Base-by-base conservation (phyloP, 2,797 vertebrate genomes). In the Lophius americanus region DNA sequence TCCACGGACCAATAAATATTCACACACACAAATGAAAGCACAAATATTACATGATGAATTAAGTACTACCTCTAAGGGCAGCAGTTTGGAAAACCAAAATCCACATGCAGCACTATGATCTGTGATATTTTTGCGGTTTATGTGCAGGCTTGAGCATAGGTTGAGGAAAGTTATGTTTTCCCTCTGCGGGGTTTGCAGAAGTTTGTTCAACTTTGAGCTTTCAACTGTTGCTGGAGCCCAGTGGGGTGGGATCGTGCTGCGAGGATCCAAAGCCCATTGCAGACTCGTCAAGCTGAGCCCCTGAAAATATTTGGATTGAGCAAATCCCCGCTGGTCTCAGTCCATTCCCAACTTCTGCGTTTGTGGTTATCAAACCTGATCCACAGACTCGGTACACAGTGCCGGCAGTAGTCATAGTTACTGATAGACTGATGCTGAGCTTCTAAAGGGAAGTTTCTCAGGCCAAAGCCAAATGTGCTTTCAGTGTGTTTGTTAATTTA, bases 221-320 rank as follows among this genome's bases (percentile, higher is more conserved):
- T 78, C 64, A 81, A 65, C 65, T 70, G 66, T 69, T 83, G 54
- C 68, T 81, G 60, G 32, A 51, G 65, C 61, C 61, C 81, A 42
- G 54, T 54, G 68, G 74, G 78, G 57, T 60, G 70, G 68, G 72
- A 66, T 80, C 59, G 64, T n/a, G 41, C 79, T 59, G 76, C 51
- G 32, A 69, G 49, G 52, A 75, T 68, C 65, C 42, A 69, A 79
- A 81, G 56, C 71, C 67, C 76, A 62, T 46, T 0, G 6, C 74
- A 79, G 46, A 54, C 63, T 65, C 9, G 58, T 64, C 53, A 70
- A 81, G 68, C 48, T 58, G 51, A 85, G 78, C 65, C 81, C 50
- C 55, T 64, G 42, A 70, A 83, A 72, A 78, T 82, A 69, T 85
- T 81, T 81, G 68, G 73, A 84, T 73, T 78, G 49, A 63, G 68